phyloP scores from a whole-genome alignment of 2,888 invertebrate species.

The Sinotaia quadrata region DNA sequence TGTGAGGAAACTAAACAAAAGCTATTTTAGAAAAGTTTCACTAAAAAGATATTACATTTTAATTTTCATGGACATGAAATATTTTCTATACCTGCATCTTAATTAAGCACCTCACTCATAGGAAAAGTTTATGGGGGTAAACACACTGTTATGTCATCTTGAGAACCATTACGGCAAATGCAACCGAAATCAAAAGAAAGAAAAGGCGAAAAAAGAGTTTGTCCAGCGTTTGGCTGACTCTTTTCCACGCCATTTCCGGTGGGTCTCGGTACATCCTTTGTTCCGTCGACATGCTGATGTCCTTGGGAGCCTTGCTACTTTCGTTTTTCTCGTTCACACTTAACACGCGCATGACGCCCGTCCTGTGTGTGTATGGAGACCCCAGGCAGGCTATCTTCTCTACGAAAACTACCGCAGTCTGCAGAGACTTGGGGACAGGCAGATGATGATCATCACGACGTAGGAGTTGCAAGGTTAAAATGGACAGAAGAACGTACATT shows the following conservation, averaged over 20 bases:
- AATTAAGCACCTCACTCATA: too few species aligned
- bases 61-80: too few species aligned
- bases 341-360: background rate
- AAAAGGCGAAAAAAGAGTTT: constrained; percentile 20
- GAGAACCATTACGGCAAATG: too few species aligned
- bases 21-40: too few species aligned
- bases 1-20: too few species aligned
- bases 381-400: constrained; percentile 12
- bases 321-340: background rate
- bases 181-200: too few species aligned
- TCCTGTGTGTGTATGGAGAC: constrained; percentile 2
- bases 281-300: background rate
- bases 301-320: too few species aligned
- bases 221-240: constrained; percentile 24
- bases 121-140: too few species aligned
- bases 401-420: constrained; percentile 14
- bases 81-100: too few species aligned
- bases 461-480: constrained; percentile 19
- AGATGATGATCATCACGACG: constrained; percentile 11
- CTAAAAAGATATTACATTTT: too few species aligned
- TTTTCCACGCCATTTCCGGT: constrained; percentile 20
- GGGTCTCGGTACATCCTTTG: background rate
- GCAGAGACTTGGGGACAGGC: constrained; percentile 11
- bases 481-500: constrained; percentile 19
- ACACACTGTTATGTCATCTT: too few species aligned